These are phyloP conservation scores for Suricata suricatta DNA, from an alignment of 2,113 vertebrate genomes.

Conservation along the genomic window DNA sequence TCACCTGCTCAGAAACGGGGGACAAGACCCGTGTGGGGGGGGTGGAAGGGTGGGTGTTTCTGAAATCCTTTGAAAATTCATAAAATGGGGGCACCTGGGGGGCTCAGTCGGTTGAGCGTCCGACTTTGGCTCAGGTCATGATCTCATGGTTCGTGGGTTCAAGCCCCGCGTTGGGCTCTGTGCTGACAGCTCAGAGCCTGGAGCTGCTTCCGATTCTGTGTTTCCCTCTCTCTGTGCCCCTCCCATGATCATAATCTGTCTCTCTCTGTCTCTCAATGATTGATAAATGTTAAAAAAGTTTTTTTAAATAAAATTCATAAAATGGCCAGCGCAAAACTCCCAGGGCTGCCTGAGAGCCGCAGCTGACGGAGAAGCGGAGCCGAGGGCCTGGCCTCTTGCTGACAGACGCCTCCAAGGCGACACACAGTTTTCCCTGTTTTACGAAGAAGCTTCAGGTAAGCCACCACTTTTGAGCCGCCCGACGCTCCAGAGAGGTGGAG, in stretches of 20 bases:
- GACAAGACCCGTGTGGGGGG: too few relatives aligned
- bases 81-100: too few relatives aligned
- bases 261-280: too few relatives aligned
- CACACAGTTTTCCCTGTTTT: accelerated
- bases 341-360: background rate
- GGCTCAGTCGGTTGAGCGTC: too few relatives aligned
- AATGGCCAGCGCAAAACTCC: background rate
- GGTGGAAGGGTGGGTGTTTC: accelerated
- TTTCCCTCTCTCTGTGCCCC: too few relatives aligned
- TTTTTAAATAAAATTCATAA: background rate
- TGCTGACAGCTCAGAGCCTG: too few relatives aligned
- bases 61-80: background rate
- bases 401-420: background rate
- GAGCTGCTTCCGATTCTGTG: too few relatives aligned
- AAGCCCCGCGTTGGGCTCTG: too few relatives aligned
- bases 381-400: accelerated
- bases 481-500: background rate
- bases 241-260: too few relatives aligned
- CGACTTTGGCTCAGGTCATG: too few relatives aligned
- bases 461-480: background rate
- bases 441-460: accelerated
- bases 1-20: background rate
- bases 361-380: accelerated
- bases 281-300: too few relatives aligned
- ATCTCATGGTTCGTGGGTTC: too few relatives aligned